Base-by-base conservation (phyloP, 1,140 invertebrate species). In the Drosophila sturtevanti region DNA sequence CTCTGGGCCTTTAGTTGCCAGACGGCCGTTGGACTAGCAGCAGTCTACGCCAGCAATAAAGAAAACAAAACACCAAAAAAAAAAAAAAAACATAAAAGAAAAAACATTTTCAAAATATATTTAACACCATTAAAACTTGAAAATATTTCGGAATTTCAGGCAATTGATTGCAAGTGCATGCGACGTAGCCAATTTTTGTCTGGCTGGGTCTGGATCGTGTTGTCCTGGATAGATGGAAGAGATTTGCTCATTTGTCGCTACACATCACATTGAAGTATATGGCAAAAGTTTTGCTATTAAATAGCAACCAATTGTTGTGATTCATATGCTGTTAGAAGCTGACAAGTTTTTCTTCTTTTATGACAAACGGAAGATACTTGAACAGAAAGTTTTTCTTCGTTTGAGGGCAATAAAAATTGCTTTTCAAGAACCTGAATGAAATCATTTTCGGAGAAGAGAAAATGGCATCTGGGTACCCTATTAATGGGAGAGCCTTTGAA, bases 351-450 rank as follows among this genome's bases (percentile, higher is more conserved):
- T 86, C 9, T 14, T 48, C 6, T 31, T 31, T 31, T 31, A 86
- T 87, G 82, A 82, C 82, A 86, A 86, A 87, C 82, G 82, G 82
- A 86, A 86, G 81, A 41, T 72, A 86, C 81, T 86, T 78, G 79
- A 86, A 63, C 44, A 22, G 87, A 75, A 63, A 31, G 27, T 31
- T 87, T 87, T 69, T 69, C 14, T 71, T 59, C 37, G 56, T n/a
- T 61, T n/a, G 54, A 70, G 52, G 59, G 80, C 72, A 63, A 84
- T 85, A 77, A 84, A 85, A 80, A 24, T 65, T 37, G 58, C 16
- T 21, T 48, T 48, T 48, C 72, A 68, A 58, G 66, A 74, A 78
- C 75, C 72, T 78, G 72, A 55, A 68, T 38, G 67, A 59, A 65
- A 61, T 48, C 61, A 51, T 59, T 71, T 60, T 55, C 60, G 60